A percentile compares a stretch with the other conserved stretches of the same genome.
Evolutionary conservation across 2,888 invertebrate genomes (phyloP).

Genomic region (Eumerus sabulonum): DNA sequence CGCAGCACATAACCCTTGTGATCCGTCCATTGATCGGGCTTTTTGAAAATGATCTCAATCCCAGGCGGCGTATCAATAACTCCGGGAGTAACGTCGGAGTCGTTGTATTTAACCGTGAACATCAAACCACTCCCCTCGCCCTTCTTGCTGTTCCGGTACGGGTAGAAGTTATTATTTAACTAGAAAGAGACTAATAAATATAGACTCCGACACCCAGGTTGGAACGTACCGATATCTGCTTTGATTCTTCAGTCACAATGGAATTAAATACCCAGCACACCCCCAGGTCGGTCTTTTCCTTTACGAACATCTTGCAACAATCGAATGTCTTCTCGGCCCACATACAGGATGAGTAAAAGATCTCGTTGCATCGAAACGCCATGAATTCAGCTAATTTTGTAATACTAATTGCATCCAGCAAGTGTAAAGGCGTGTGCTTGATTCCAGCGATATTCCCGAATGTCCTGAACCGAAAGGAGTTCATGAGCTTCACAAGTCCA

Average conservation of each 20-base stretch:
- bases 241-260: slow-evolving; percentile 73
- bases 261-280: slow-evolving; percentile 80
- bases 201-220: neutral
- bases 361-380: slow-evolving; percentile 77
- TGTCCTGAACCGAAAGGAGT: slow-evolving; percentile 64
- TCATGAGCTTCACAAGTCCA: slow-evolving; percentile 70
- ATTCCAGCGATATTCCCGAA: slow-evolving; percentile 70
- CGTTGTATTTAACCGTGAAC: slow-evolving; percentile 70
- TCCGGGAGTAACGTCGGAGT: slow-evolving; percentile 57
- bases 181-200: slow-evolving; percentile 14
- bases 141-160: slow-evolving; percentile 72
- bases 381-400: slow-evolving; percentile 71
- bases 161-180: slow-evolving; percentile 72
- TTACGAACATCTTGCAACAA: slow-evolving; percentile 79
- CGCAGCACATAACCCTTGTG: slow-evolving; percentile 68
- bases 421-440: slow-evolving; percentile 37
- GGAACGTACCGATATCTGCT: slow-evolving; percentile 70
- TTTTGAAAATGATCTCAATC: slow-evolving; percentile 73
- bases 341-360: slow-evolving; percentile 77
- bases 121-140: slow-evolving; percentile 75
- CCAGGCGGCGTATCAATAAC: slow-evolving; percentile 1
- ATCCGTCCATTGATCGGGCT: slow-evolving; percentile 72
- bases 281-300: slow-evolving; percentile 78
- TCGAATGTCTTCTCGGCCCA: slow-evolving; percentile 77
- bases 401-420: slow-evolving; percentile 70